Conservation (phyloP, 2,113 vertebrate genomes). For the Sinocyclocheilus anophthalmus region DNA sequence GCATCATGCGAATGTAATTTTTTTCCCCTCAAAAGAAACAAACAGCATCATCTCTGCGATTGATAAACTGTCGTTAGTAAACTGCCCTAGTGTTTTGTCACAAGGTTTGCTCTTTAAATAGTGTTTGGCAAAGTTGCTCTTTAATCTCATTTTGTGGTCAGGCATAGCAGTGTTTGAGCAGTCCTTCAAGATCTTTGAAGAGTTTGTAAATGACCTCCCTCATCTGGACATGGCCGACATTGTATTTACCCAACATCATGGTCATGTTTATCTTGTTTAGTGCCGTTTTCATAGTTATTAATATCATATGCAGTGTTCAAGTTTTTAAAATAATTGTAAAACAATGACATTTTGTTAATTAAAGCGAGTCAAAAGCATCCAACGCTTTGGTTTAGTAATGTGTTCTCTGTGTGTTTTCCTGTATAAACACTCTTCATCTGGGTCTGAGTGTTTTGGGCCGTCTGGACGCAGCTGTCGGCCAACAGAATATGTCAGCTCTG, state of each 20-base stretch:
- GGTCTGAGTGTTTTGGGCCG: background rate
- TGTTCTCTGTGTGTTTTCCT: slow-evolving; percentile 25
- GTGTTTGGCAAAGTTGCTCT: slow-evolving; percentile 45
- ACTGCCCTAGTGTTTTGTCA: slow-evolving; percentile 52
- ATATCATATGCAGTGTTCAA: background rate
- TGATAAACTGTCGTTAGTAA: background rate
- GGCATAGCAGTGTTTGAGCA: slow-evolving; percentile 71
- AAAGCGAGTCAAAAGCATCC: background rate
- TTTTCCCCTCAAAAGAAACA: background rate
- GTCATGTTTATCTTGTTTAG: slow-evolving; percentile 2
- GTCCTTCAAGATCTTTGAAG: slow-evolving; percentile 54
- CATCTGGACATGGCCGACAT: slow-evolving; percentile 66
- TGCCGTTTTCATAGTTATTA: background rate
- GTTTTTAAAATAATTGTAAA: slow-evolving; percentile 45
- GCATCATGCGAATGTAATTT: background rate
- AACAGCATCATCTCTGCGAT: background rate
- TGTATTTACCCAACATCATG: slow-evolving; percentile 67
- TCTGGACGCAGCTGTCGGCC: slow-evolving; percentile 32
- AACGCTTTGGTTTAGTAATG: background rate
- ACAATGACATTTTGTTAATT: slow-evolving; percentile 54
- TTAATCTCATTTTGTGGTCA: slow-evolving; percentile 35
- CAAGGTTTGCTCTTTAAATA: slow-evolving; percentile 53
- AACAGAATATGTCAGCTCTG: slow-evolving; percentile 37
- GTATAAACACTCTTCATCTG: slow-evolving; percentile 46
- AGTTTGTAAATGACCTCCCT: slow-evolving; percentile 52